Conservation (phyloP, 1,140 invertebrate genomes). For the Zaprionus capensis region DNA sequence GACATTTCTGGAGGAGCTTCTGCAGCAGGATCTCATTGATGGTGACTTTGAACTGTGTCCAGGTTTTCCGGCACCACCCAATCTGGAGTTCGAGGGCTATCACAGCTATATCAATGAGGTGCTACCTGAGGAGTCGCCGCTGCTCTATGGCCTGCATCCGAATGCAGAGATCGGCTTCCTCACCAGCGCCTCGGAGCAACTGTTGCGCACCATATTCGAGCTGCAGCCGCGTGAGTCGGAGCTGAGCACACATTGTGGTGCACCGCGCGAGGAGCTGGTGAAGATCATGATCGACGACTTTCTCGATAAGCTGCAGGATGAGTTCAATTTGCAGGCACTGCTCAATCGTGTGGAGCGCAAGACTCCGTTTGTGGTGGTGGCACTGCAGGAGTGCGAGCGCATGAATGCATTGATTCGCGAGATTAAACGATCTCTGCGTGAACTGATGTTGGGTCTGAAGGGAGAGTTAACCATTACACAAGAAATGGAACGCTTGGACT, state of each 20-base stretch:
- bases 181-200: constrained; percentile 92
- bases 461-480: constrained; percentile 96
- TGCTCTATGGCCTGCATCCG: constrained; percentile 96
- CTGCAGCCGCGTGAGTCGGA: constrained; percentile 95
- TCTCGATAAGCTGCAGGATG: constrained; percentile 94
- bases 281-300: constrained; percentile 94
- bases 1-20: constrained; percentile 95
- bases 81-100: constrained; percentile 94
- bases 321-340: constrained; percentile 95
- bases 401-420: constrained; percentile 95
- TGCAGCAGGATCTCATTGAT: constrained; percentile 93
- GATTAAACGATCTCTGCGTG: constrained; percentile 92
- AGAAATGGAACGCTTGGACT: constrained; percentile 96
- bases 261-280: constrained; percentile 94
- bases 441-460: constrained; percentile 95
- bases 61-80: constrained; percentile 93
- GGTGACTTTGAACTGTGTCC: constrained; percentile 93
- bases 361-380: constrained; percentile 96
- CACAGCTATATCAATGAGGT: constrained; percentile 95
- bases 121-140: constrained; percentile 94
- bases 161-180: constrained; percentile 98
- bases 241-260: constrained; percentile 89
- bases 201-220: constrained; percentile 96
- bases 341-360: constrained; percentile 94
- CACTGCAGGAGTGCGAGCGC: constrained; percentile 97